phyloP scores from a whole-genome alignment of 2,888 invertebrate genomes.

The Itoplectis maculator region DNA sequence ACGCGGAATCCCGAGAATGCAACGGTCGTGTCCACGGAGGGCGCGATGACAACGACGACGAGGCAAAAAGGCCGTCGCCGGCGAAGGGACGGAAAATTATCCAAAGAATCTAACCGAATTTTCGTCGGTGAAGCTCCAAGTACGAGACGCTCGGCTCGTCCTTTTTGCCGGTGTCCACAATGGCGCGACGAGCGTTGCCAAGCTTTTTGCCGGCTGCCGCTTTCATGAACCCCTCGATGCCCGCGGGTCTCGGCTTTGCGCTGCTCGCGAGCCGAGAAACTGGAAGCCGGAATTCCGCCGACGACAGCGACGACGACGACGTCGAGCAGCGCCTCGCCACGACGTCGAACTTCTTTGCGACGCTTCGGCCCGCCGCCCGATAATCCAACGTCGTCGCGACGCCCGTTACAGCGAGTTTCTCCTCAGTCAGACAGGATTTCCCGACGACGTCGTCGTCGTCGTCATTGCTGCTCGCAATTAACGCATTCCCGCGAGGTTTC shows the following conservation, averaged over 20 bases:
- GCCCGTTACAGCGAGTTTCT: slow-evolving; percentile 44
- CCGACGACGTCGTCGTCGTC: slow-evolving; percentile 50
- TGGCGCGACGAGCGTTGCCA: slow-evolving; percentile 64
- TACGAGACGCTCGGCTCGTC: slow-evolving; percentile 72
- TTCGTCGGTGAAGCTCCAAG: slow-evolving; percentile 75
- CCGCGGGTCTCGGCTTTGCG: slow-evolving; percentile 49
- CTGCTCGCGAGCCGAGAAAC: slow-evolving; percentile 30
- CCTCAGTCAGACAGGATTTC: slow-evolving; percentile 49
- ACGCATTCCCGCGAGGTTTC: slow-evolving; percentile 71
- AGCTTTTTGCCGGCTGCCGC: slow-evolving; percentile 76
- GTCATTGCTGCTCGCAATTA: slow-evolving; percentile 72
- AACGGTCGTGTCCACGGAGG: too few species aligned
- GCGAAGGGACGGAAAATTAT: slow-evolving; percentile 59
- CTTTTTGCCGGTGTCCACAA: slow-evolving; percentile 64
- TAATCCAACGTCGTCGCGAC: slow-evolving; percentile 48
- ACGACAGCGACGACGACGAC: slow-evolving; percentile 39
- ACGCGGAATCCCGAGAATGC: slow-evolving; percentile 59
- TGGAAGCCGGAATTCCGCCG: slow-evolving; percentile 61
- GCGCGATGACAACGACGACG: slow-evolving; percentile 24
- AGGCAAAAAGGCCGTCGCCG: background rate
- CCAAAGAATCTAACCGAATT: slow-evolving; percentile 70
- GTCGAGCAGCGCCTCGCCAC: slow-evolving; percentile 44
- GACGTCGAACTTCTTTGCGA: slow-evolving; percentile 62
- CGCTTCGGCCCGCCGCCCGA: slow-evolving; percentile 47
- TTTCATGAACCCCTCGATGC: slow-evolving; percentile 64